A percentile compares a stretch with the other conserved stretches of the same genome.
Evolutionary conservation across 2,797 vertebrate genomes (phyloP).

Genomic region (Sylvia borin): DNA sequence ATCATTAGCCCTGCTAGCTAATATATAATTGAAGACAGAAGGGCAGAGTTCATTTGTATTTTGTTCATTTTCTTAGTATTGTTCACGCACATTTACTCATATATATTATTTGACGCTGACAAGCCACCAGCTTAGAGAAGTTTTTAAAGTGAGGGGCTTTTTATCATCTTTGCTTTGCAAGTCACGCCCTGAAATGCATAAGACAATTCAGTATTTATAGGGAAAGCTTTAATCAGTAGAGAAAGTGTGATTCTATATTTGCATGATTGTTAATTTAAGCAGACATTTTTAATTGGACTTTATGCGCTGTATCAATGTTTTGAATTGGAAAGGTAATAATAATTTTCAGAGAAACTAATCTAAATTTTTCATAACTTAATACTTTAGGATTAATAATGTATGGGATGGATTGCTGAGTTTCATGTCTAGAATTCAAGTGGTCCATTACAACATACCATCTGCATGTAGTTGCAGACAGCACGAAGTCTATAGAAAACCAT

Average conservation of each 20-base stretch:
- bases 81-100: neutral
- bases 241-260: neutral
- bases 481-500: neutral
- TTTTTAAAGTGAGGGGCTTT: constrained; percentile 31
- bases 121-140: neutral
- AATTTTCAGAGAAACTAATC: neutral
- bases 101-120: neutral
- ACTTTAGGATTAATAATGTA: constrained; percentile 51
- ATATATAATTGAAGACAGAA: constrained; percentile 26
- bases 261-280: neutral
- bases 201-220: neutral
- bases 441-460: neutral
- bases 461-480: neutral
- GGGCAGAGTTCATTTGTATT: constrained; percentile 14
- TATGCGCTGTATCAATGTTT: neutral
- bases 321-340: constrained; percentile 28
- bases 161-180: constrained; percentile 16
- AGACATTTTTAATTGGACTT: neutral
- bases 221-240: neutral
- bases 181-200: neutral
- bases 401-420: neutral
- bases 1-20: constrained; percentile 18
- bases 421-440: neutral
- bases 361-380: constrained; percentile 64
- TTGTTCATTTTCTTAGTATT: neutral